Base-by-base conservation (phyloP, 30 jellyfish, hydroid and myxozoan species). In the Haliclystus octoradiatus region DNA sequence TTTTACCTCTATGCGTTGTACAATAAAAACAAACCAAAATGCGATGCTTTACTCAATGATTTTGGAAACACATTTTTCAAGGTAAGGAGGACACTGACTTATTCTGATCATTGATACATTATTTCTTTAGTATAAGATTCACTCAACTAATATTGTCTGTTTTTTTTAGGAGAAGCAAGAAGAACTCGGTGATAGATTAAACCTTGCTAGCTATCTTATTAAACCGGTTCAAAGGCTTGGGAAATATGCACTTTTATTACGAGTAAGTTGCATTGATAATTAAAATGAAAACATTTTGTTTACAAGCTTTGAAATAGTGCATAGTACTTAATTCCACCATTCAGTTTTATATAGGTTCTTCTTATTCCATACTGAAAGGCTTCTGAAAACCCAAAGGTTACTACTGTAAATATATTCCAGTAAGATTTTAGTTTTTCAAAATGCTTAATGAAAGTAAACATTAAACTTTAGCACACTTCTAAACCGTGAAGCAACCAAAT, bases 141-240 rank as follows among this genome's bases (percentile, higher is more conserved):
- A n/a, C n/a, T n/a, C n/a, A n/a, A n/a, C n/a, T n/a, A n/a, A n/a
- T n/a, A n/a, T n/a, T n/a, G n/a, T n/a, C n/a, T 52, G 3, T 26
- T 28, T 26, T 69, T n/a, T 69, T 1, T 7, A 89, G 98, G 78
- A 69, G 15, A 89, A 89, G 77, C 93, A 82, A 72, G 70, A 72
- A 13, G 95, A 89, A 63, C 77, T 89, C 50, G 72, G 77, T 23
- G 98, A 89, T 70, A 89, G 81, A 66, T 77, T 89, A 29, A 89
- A 89, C 64, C 92, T 89, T 3, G 95, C 98, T 1, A 89, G 98
- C 65, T 89, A 81, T 33, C 75, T 89, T 65, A 89, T 89, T 74
- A 89, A 89, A 64, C 98, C 98, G 2, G 98, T 89, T n/a, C 98
- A 89, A 60, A 77, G 98, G 30, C 94, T 89, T 28, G 98, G 98